Conservation (phyloP, 2,888 invertebrate genomes). For the Sympetrum striolatum region DNA sequence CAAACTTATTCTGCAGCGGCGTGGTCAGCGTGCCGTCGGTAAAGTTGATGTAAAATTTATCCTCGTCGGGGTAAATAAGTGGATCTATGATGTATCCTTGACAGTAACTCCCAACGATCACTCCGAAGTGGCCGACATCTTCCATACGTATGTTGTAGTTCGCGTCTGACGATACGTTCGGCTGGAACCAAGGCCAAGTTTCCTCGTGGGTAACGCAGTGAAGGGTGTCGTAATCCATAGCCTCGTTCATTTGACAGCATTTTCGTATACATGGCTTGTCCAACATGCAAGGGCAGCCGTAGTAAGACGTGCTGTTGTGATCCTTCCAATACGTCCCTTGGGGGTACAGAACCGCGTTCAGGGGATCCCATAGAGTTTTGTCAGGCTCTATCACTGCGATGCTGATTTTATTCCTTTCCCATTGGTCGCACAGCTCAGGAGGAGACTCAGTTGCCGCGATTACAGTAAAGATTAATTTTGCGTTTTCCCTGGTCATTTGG, state of each 20-base stretch:
- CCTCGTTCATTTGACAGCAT: constrained; percentile 2
- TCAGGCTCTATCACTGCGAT: neutral
- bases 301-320: neutral
- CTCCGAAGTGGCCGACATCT: neutral
- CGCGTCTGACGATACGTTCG: neutral
- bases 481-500: too few species aligned
- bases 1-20: neutral
- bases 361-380: neutral
- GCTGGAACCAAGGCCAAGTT: neutral
- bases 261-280: neutral
- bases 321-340: neutral
- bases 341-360: neutral
- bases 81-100: neutral
- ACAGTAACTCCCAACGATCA: neutral
- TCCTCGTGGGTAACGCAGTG: neutral
- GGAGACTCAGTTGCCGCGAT: neutral
- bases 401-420: neutral
- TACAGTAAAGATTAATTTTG: too few species aligned
- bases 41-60: neutral
- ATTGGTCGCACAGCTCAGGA: neutral
- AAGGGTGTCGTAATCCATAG: neutral
- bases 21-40: neutral
- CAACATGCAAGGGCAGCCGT: neutral
- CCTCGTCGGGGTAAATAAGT: neutral
- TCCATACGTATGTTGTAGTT: neutral